A percentile compares a stretch with the other conserved stretches of the same genome.
Evolutionary conservation across 1,140 invertebrate genomes (phyloP).

Genomic region (Gryon sp.): DNA sequence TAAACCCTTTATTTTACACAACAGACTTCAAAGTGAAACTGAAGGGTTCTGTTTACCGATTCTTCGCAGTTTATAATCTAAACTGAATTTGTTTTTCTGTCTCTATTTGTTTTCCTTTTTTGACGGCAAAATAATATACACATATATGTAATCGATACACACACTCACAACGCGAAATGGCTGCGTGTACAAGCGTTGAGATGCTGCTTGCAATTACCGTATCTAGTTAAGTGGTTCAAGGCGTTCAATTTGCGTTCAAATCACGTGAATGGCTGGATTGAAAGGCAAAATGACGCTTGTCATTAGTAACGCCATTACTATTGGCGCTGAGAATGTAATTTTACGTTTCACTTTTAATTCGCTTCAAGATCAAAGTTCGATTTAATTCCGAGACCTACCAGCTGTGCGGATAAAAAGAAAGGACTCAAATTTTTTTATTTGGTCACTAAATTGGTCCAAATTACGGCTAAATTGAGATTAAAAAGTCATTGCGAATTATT

Average conservation of each 20-base stretch:
- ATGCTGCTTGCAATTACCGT: slow-evolving; percentile 38
- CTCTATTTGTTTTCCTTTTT: too few species aligned
- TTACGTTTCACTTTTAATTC: slow-evolving; percentile 22
- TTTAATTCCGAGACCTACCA: too few species aligned
- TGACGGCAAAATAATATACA: slow-evolving; percentile 4
- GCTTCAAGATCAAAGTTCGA: slow-evolving; percentile 4
- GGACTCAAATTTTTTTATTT: too few species aligned
- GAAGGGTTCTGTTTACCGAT: slow-evolving; percentile 18
- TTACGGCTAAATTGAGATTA: too few species aligned
- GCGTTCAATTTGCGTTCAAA: slow-evolving; percentile 43
- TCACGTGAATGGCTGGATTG: slow-evolving; percentile 35
- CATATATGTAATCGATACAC: neutral
- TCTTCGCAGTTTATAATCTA: slow-evolving; percentile 12
- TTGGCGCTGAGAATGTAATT: slow-evolving; percentile 11
- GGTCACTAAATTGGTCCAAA: too few species aligned
- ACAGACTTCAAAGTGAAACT: slow-evolving; percentile 9
- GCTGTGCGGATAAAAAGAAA: too few species aligned
- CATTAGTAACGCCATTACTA: slow-evolving; percentile 37
- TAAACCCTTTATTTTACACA: slow-evolving; percentile 5
- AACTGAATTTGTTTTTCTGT: too few species aligned
- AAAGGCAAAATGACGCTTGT: slow-evolving; percentile 46
- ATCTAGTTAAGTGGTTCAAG: slow-evolving; percentile 40
- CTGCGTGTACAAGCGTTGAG: slow-evolving; percentile 10
- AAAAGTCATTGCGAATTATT: too few species aligned
- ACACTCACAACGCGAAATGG: neutral